phyloP scores from a whole-genome alignment of 2,113 vertebrate genomes.

The Mola mola region DNA sequence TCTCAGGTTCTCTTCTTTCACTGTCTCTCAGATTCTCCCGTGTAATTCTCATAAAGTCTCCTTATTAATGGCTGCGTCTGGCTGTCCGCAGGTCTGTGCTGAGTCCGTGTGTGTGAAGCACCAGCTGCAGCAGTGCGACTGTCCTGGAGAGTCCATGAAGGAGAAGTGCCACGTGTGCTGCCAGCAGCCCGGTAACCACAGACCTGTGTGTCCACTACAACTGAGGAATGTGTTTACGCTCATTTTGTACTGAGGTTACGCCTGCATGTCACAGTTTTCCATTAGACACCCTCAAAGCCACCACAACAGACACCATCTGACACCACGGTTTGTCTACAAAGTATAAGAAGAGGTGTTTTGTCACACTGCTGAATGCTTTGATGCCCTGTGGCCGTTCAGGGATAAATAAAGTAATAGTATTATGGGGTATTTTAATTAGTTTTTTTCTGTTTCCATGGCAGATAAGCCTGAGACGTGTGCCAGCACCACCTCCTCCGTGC shows the following conservation, averaged over 20 bases:
- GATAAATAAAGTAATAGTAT: neutral
- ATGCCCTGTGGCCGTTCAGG: neutral
- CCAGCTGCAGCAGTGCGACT: slow-evolving; percentile 79
- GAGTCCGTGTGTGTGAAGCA: slow-evolving; percentile 74
- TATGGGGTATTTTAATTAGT: neutral
- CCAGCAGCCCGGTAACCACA: slow-evolving; percentile 78
- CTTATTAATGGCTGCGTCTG: neutral
- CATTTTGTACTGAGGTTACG: slow-evolving; percentile 29
- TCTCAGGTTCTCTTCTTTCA: neutral
- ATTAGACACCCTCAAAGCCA: neutral
- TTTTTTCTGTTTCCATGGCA: slow-evolving; percentile 36
- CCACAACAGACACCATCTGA: slow-evolving; percentile 1
- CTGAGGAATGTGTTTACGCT: slow-evolving; percentile 62
- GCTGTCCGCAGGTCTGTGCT: slow-evolving; percentile 70
- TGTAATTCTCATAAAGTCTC: neutral
- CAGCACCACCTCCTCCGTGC: slow-evolving; percentile 78
- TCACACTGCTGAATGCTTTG: neutral
- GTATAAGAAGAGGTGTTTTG: neutral
- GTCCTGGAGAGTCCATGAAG: slow-evolving; percentile 66
- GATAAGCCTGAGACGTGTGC: slow-evolving; percentile 76
- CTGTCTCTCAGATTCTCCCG: neutral
- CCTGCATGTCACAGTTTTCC: slow-evolving; percentile 16
- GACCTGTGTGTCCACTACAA: neutral
- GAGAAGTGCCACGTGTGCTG: slow-evolving; percentile 84
- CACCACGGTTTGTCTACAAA: neutral